A percentile compares a stretch with the other conserved stretches of the same genome.
phyloP scores from a whole-genome alignment of 2,888 invertebrate species.

The Patella caerulea region DNA sequence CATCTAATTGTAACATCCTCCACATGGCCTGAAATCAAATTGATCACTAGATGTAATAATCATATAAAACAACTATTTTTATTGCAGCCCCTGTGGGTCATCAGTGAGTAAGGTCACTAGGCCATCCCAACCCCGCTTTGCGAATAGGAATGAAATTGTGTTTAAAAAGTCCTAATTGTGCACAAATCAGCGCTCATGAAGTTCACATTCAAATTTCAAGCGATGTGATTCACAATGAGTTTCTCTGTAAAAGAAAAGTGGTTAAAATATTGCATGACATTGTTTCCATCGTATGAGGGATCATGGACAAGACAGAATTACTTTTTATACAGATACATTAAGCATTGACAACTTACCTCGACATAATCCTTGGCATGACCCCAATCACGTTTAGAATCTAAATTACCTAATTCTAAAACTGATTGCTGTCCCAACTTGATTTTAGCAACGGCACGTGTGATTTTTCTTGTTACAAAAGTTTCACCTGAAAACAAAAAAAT shows the following conservation, averaged over 20 bases:
- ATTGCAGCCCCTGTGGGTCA: no score
- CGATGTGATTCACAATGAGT: not conserved
- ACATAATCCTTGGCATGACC: conserved; percentile 91
- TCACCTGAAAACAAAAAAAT: conserved; percentile 77
- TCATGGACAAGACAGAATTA: conserved; percentile 4
- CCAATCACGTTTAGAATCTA: conserved; percentile 98
- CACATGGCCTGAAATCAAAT: conserved; percentile 89
- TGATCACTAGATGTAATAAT: not conserved
- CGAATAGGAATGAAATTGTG: no score
- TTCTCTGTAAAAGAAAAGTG: not conserved
- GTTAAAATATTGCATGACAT: not conserved
- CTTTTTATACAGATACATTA: not conserved
- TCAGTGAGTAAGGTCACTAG: no score
- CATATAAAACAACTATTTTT: not conserved
- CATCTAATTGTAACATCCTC: conserved; percentile 95
- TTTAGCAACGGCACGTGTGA: conserved; percentile 97
- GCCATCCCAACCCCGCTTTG: no score
- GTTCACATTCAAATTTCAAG: not conserved
- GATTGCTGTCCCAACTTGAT: conserved; percentile 90
- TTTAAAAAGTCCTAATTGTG: no score
- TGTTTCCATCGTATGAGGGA: not conserved
- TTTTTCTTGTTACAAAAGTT: conserved; percentile 98
- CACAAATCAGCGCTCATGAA: no score
- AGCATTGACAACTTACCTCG: conserved; percentile 77
- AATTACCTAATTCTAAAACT: conserved; percentile 89